Percentiles rank a stretch among this genome's conserved stretches.
These are phyloP conservation scores for Clivina fossor DNA, from an alignment of 2,888 invertebrate genomes.

Conservation along the genomic window DNA sequence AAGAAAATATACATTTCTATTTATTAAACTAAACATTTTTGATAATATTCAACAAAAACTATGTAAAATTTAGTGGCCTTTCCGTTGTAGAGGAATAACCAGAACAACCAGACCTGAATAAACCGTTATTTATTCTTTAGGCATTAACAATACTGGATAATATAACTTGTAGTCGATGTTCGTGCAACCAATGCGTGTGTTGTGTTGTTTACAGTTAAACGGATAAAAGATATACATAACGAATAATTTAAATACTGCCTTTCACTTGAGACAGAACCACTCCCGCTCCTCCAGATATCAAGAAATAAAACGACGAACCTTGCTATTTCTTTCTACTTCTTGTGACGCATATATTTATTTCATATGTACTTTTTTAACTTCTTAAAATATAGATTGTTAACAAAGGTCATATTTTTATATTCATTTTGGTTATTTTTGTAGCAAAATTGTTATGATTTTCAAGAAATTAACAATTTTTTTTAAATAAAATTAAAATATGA, in stretches of 20 bases:
- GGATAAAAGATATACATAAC: slow-evolving; percentile 6
- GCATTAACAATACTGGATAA: slow-evolving; percentile 13
- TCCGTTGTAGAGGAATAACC: slow-evolving; percentile 14
- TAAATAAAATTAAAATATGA: no score
- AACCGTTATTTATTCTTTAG: slow-evolving; percentile 30
- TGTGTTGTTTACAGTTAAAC: slow-evolving; percentile 4
- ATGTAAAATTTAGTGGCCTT: slow-evolving; percentile 20
- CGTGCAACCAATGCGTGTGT: slow-evolving; percentile 3
- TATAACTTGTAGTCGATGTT: slow-evolving; percentile 1
- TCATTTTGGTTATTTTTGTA: no score
- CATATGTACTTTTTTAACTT: no score
- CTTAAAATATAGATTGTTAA: slow-evolving; percentile 15
- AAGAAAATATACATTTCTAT: slow-evolving; percentile 22
- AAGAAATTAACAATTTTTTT: no score
- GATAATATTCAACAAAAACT: slow-evolving; percentile 5
- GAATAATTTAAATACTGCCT: slow-evolving; percentile 17
- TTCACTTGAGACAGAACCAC: slow-evolving; percentile 27
- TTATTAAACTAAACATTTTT: slow-evolving; percentile 27
- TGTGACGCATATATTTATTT: no score
- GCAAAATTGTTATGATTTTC: no score
- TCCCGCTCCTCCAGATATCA: no score
- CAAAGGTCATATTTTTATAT: slow-evolving; percentile 27
- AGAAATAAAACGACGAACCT: slow-evolving; percentile 19
- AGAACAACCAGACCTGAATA: no score
- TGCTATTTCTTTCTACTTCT: no score